Evolutionary conservation across 30 jellyfish, hydroid and myxozoan genomes (phyloP).

Genomic region (Aurelia coerulea): DNA sequence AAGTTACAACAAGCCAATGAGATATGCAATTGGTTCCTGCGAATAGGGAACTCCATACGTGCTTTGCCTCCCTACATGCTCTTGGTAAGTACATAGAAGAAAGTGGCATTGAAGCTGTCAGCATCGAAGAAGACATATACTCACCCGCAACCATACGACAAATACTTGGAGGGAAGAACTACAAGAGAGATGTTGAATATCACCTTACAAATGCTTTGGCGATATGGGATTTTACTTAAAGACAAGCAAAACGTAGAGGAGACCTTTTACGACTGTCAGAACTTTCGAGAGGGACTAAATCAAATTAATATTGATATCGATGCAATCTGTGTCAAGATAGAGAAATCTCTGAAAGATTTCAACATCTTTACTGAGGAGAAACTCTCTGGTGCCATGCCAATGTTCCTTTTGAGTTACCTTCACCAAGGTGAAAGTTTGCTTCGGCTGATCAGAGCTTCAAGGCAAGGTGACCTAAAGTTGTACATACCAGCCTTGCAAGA

Average conservation of each 20-base stretch:
- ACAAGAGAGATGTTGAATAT: constrained; percentile 33
- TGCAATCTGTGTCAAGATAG: too few species aligned
- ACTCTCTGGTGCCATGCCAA: too few species aligned
- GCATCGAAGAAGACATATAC: constrained; percentile 23
- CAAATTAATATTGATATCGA: too few species aligned
- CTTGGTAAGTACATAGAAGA: constrained; percentile 28
- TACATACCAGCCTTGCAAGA: not conserved
- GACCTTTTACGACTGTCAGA: too few species aligned
- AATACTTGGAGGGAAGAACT: constrained; percentile 27
- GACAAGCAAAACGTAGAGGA: not conserved
- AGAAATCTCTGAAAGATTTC: too few species aligned
- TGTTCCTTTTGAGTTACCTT: not conserved
- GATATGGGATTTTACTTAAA: not conserved
- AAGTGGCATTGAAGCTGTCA: constrained; percentile 19
- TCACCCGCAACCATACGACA: constrained; percentile 34
- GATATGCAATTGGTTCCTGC: constrained; percentile 19
- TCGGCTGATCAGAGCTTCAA: constrained; percentile 39
- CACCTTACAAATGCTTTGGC: constrained; percentile 49
- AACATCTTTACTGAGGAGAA: too few species aligned
- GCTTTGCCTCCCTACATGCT: constrained; percentile 48
- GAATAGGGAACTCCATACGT: constrained; percentile 24
- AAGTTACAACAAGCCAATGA: constrained; percentile 17
- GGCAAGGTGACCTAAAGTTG: constrained; percentile 27
- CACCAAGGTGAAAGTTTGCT: constrained; percentile 24
- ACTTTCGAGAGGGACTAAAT: too few species aligned